Evolutionary conservation across 2,797 vertebrate genomes (phyloP).

Genomic region (Danio aesculapii): DNA sequence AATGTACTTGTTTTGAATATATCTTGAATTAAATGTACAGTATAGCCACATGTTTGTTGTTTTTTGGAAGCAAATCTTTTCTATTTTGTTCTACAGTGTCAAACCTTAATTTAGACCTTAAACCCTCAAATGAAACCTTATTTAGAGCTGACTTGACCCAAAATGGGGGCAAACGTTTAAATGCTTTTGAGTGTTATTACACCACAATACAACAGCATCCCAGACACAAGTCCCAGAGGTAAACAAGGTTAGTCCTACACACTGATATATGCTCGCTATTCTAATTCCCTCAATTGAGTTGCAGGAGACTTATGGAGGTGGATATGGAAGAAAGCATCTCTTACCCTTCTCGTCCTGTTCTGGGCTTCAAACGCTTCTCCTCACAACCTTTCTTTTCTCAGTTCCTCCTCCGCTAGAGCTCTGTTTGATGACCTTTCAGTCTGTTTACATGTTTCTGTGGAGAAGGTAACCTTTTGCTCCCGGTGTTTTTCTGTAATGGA

Average conservation of each 20-base stretch:
- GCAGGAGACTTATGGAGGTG: conserved; percentile 60
- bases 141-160: conserved; percentile 1
- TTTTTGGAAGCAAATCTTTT: too few relatives aligned
- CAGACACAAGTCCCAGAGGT: conserved; percentile 28
- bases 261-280: conserved; percentile 66
- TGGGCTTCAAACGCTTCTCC: conserved; percentile 23
- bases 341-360: conserved; percentile 40
- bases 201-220: conserved; percentile 14
- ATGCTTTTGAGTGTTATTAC: conserved; percentile 27
- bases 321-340: conserved; percentile 59
- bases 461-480: conserved; percentile 47
- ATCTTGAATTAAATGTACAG: too few relatives aligned
- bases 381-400: conserved; percentile 21
- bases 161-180: conserved; percentile 5
- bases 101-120: too few relatives aligned
- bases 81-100: not conserved
- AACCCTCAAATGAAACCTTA: not conserved
- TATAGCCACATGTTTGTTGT: too few relatives aligned
- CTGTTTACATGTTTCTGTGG: conserved; percentile 46
- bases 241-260: conserved; percentile 65
- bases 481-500: conserved; percentile 47
- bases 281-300: conserved; percentile 63
- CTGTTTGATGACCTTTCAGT: conserved; percentile 46
- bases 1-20: too few relatives aligned
- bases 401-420: conserved; percentile 3